Evolutionary conservation across 2,797 vertebrate genomes (phyloP), one percentile per base, ranked within the genome.

Genomic region (Ptychadena robeensis): DNA sequence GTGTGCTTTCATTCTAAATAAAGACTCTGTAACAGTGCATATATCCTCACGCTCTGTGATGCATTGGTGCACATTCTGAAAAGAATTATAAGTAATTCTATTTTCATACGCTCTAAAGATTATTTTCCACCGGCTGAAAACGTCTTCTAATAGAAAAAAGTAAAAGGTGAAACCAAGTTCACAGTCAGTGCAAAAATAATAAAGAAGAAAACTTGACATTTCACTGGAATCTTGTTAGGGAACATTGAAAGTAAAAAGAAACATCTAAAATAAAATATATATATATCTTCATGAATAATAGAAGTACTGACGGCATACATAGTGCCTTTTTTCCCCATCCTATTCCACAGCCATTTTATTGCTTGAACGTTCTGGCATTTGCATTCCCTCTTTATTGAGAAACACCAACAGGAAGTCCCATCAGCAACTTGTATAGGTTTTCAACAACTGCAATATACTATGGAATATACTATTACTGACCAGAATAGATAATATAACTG

Each of bases 121-220:
- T 80, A 15, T 32, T 34, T 63, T 71, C n/a, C n/a, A 38, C 66
- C 15, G 35, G 28, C 18, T 61, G 27, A 79, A 61, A 30, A 34
- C 18, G 8, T 32, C 31, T 66, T 48, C 28, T 18, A 53, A 67
- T 48, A 66, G 30, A 77, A 32, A 67, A 22, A 78, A 28, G 32
- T 22, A 27, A 68, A 59, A 40, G 65, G 65, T 79, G 30, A 79
- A 37, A 79, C n/a, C 57, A 27, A 79, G 44, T 79, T 79, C 44
- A 68, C 66, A 79, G 12, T 25, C 59, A 30, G 48, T 57, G 59
- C 18, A 22, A 75, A 75, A 38, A 63, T 28, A 74, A 38, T 14
- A 63, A 37, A 63, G 28, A 74, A 75, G 35, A 59, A 30, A 61
- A 27, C 59, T n/a, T 64, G 73, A 64, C 28, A 35, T 48, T 74